Base-by-base conservation (phyloP, 2,797 vertebrate genomes). In the Neosilurus hyrtlii region DNA sequence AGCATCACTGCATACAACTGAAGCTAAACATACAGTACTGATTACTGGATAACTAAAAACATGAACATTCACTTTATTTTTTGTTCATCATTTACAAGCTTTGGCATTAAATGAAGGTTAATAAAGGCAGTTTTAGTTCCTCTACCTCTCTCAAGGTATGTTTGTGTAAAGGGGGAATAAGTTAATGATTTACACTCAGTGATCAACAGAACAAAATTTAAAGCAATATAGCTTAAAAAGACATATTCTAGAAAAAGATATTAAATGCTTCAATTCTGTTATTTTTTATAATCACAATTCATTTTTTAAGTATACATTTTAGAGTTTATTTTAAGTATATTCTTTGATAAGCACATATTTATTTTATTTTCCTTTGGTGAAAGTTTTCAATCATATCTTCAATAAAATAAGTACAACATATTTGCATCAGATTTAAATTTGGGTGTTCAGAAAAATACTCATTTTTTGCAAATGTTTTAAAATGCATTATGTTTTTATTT, bases 171-270 rank as follows among this genome's bases (percentile, higher is more conserved):
- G 35, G 15, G 22, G 18, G 61, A 10, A 43, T 30, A 37, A 54
- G 79, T 84, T 76, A 84, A 84, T 84, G 43, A 84, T 77, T 84
- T 57, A 80, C 49, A 24, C 30, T 63, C 26, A 56, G 26, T 51
- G 57, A 70, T 11, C 83, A 62, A 49, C 43, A 54, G 10, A 62
- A 2, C 54, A 52, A 20, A 49, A 30, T 78, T 24, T 71, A 70
- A 51, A 78, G 75, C 26, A 24, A 3, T 78, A 30, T 49, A 43
- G 16, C 30, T 43, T 26, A 8, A 51, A 68, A 67, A 76, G 57
- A 11, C 15, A 20, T 6, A 11, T 30, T 59, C 30, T 22, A 10
- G 26, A 15, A 54, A 54, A 73, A 73, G 7, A n/a, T 54, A 43
- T 4, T 8, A 54, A 73, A 26, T 15, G 14, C 11, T 54, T 54